Evolutionary conservation across 2,797 vertebrate genomes (phyloP).

Genomic region (Cossypha dichroa): DNA sequence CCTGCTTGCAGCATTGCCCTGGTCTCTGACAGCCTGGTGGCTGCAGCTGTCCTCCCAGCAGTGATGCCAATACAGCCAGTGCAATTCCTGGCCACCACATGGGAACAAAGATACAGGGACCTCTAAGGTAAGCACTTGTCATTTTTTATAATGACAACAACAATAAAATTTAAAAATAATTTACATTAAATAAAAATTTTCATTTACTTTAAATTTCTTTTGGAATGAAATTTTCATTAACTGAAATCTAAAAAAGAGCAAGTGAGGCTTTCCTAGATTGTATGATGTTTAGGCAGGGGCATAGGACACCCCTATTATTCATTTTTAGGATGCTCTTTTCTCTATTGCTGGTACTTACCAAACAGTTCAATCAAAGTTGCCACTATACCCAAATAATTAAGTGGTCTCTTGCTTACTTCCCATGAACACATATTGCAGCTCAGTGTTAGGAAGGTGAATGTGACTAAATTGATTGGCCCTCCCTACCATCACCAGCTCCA

Average conservation of each 20-base stretch:
- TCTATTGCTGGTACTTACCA: background rate
- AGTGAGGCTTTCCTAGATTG: background rate
- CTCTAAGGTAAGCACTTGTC: background rate
- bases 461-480: background rate
- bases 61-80: background rate
- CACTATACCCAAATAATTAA: background rate
- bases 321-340: background rate
- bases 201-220: background rate
- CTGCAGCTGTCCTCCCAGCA: background rate
- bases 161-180: fast-evolving
- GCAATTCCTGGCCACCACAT: background rate
- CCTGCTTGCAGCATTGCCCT: background rate
- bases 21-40: background rate
- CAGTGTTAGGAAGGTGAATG: background rate
- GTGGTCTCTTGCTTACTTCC: background rate
- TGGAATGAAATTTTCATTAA: background rate
- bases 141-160: background rate
- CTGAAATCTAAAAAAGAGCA: background rate
- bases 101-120: background rate
- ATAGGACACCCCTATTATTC: background rate
- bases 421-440: background rate
- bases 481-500: background rate
- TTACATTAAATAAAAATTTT: background rate
- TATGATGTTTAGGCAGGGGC: background rate
- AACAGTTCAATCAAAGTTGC: background rate